Conservation (phyloP, 2,888 invertebrate genomes). For the Coenonympha glycerion region DNA sequence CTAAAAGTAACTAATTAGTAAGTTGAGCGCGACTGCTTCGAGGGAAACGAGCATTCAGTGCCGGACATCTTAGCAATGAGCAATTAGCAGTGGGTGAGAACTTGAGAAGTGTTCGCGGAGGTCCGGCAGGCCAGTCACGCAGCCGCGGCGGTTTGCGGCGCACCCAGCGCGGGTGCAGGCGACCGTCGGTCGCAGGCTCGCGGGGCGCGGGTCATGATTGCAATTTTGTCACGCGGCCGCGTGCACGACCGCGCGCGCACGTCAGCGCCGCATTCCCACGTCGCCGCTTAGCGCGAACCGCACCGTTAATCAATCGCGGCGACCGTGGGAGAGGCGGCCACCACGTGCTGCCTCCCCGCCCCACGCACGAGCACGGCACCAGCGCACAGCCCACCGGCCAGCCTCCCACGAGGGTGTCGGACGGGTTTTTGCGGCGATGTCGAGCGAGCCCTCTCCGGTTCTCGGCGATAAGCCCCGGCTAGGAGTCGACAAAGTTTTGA, state of each 20-base stretch:
- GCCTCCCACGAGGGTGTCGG: not conserved
- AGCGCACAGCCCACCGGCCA: not conserved
- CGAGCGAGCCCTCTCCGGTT: not conserved
- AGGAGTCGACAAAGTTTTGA: too few relatives aligned
- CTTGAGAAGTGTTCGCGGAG: too few relatives aligned
- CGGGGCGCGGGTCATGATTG: not conserved
- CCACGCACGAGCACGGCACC: not conserved
- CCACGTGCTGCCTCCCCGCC: not conserved
- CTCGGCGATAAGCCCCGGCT: not conserved
- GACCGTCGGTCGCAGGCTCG: not conserved
- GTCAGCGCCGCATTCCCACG: constrained; percentile 42
- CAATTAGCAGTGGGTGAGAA: too few relatives aligned
- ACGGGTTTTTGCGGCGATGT: not conserved
- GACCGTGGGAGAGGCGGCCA: constrained; percentile 49
- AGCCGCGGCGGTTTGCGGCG: too few relatives aligned
- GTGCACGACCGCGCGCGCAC: constrained; percentile 2
- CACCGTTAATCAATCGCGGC: constrained; percentile 60
- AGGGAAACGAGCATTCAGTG: too few relatives aligned
- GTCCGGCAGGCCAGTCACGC: too few relatives aligned
- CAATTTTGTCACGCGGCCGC: constrained; percentile 2
- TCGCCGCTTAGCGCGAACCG: constrained; percentile 44
- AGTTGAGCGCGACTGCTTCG: too few relatives aligned
- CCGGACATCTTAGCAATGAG: too few relatives aligned
- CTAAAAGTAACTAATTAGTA: too few relatives aligned
- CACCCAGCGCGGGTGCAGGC: too few relatives aligned